Percentiles rank a stretch among this genome's conserved stretches.
phyloP scores from a whole-genome alignment of 2,113 vertebrate genomes.

The Melanerpes formicivorus region DNA sequence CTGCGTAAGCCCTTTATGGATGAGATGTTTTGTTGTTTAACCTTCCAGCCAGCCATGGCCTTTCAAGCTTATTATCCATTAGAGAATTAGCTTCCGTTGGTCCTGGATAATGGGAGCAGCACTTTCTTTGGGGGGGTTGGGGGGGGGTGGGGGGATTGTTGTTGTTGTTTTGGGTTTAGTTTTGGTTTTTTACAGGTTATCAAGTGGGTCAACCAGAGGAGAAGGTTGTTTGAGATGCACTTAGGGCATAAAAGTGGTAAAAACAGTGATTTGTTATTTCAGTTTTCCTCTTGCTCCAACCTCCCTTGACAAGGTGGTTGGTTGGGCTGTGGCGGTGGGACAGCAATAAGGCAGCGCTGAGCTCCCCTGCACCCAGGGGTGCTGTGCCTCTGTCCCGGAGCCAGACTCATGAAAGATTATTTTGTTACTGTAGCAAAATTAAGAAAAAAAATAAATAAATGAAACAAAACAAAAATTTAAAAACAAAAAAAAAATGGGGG shows the following conservation, averaged over 20 bases:
- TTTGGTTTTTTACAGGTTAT: constrained; percentile 65
- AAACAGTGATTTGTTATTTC: not conserved
- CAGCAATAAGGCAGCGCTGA: not conserved
- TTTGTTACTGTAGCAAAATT: constrained; percentile 94
- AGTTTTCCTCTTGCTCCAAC: constrained; percentile 22
- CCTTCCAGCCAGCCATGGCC: constrained; percentile 77
- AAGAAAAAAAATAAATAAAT: constrained; percentile 70
- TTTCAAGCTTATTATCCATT: constrained; percentile 67
- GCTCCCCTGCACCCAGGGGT: constrained; percentile 46
- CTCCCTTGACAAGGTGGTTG: constrained; percentile 64
- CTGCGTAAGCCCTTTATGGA: constrained; percentile 65
- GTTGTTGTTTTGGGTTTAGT: not conserved
- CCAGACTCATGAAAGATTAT: constrained; percentile 89
- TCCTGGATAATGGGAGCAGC: constrained; percentile 56
- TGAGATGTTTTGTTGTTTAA: constrained; percentile 44
- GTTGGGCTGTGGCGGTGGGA: constrained; percentile 34
- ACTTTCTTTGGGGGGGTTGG: not conserved
- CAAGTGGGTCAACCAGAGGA: constrained; percentile 71
- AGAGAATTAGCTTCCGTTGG: constrained; percentile 53
- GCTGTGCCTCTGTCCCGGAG: constrained; percentile 83
- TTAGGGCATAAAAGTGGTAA: constrained; percentile 58
- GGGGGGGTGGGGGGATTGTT: not conserved
- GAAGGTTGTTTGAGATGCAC: constrained; percentile 58
- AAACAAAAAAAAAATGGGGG: too few relatives aligned
- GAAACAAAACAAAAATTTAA: constrained; percentile 59